phyloP scores from a whole-genome alignment of 2,797 vertebrate genomes.

The Silurus aristotelis region DNA sequence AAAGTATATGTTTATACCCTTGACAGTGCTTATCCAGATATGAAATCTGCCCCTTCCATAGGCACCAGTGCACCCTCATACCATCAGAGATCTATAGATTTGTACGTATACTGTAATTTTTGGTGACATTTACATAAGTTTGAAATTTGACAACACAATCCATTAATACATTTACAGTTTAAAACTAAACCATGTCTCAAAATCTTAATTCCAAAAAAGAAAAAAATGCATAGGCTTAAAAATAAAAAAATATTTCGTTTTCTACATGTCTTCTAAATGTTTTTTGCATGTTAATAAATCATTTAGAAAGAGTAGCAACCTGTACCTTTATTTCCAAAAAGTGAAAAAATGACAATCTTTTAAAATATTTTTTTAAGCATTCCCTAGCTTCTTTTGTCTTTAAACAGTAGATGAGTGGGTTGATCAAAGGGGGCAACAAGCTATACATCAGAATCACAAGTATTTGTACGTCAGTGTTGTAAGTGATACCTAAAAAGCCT shows the following conservation, averaged over 20 bases:
- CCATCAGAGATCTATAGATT: too few relatives aligned
- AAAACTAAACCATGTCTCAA: too few relatives aligned
- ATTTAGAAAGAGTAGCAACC: constrained; percentile 8
- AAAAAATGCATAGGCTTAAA: too few relatives aligned
- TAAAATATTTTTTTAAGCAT: constrained; percentile 30
- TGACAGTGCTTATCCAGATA: too few relatives aligned
- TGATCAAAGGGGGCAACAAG: constrained; percentile 66
- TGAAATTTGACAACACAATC: too few relatives aligned
- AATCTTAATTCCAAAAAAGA: too few relatives aligned
- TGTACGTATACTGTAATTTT: too few relatives aligned
- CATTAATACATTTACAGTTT: too few relatives aligned
- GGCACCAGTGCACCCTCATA: too few relatives aligned
- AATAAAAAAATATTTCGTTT: background rate
- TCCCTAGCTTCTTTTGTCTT: constrained; percentile 52
- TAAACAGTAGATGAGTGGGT: constrained; percentile 72
- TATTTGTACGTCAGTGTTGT: constrained; percentile 45
- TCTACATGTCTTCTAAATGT: background rate
- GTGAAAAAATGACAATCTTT: background rate
- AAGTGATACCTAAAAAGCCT: constrained; percentile 21
- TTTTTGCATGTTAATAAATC: background rate
- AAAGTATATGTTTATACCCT: too few relatives aligned
- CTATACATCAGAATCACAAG: constrained; percentile 49
- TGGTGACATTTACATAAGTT: too few relatives aligned
- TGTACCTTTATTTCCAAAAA: constrained; percentile 10
- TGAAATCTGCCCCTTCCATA: too few relatives aligned